Conservation (phyloP, 2,113 vertebrate genomes). For the Opisthocomus hoazin region DNA sequence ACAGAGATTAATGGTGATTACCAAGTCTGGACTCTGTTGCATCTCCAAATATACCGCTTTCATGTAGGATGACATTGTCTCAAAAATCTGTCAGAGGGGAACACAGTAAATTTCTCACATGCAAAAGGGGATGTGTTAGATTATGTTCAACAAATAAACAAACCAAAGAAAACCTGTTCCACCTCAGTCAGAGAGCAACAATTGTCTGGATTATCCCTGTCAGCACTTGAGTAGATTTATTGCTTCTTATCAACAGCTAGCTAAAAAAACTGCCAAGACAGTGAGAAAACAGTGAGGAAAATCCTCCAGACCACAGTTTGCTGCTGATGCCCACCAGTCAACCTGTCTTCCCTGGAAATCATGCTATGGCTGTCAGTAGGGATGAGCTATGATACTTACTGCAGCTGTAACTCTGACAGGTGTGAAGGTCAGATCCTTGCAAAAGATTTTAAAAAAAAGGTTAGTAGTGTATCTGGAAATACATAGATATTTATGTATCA, state of each 20-base stretch:
- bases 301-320: neutral
- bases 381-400: neutral
- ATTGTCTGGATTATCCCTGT: conserved; percentile 31
- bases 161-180: conserved; percentile 25
- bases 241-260: conserved; percentile 43
- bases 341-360: neutral
- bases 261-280: conserved; percentile 32
- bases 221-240: conserved; percentile 41
- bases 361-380: neutral
- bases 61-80: conserved; percentile 26
- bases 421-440: neutral
- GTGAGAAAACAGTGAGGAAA: neutral
- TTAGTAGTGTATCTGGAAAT: neutral
- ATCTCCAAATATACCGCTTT: conserved; percentile 35
- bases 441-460: neutral
- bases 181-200: conserved; percentile 7
- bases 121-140: neutral
- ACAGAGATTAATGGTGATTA: conserved; percentile 32
- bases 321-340: neutral
- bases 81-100: conserved; percentile 41
- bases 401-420: neutral
- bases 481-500: neutral
- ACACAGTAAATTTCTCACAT: conserved; percentile 32
- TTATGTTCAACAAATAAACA: conserved; percentile 40
- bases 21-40: neutral